phyloP scores from a whole-genome alignment of 2,113 vertebrate genomes.

The Gymnarchus niloticus region DNA sequence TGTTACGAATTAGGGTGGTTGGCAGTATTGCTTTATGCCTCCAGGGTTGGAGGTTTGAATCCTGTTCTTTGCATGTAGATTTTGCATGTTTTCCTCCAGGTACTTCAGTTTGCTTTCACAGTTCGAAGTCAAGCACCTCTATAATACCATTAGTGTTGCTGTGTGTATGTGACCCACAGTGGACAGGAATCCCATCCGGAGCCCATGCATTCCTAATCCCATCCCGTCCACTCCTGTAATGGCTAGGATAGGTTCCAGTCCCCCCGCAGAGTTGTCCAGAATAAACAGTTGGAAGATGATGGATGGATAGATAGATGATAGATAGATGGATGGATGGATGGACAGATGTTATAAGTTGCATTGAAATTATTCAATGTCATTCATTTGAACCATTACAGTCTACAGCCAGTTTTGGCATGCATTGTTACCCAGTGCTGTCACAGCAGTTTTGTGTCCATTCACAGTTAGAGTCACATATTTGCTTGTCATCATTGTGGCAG shows the following conservation, averaged over 20 bases:
- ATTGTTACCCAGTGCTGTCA: too few species aligned
- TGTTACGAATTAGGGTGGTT: neutral
- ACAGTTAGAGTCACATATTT: neutral
- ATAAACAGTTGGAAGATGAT: neutral
- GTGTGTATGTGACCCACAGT: neutral
- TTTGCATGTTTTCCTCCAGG: neutral
- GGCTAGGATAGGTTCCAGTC: neutral
- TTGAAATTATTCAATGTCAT: neutral
- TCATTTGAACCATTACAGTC: neutral
- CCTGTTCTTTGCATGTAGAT: neutral
- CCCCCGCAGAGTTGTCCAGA: neutral
- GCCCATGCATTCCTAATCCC: neutral
- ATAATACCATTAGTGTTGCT: neutral
- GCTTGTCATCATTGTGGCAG: slow-evolving; percentile 10
- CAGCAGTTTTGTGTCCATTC: neutral
- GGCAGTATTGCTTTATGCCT: too few species aligned
- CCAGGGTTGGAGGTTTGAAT: neutral
- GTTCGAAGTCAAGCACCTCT: neutral
- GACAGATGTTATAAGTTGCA: neutral
- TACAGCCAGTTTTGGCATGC: too few species aligned
- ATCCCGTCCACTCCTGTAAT: neutral
- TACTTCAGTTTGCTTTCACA: neutral
- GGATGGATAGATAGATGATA: neutral
- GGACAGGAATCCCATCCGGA: neutral
- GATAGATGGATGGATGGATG: neutral